Evolutionary conservation across 2,888 invertebrate genomes (phyloP), one percentile per base, ranked within the genome.

Genomic region (Gasteruption jaculator): DNA sequence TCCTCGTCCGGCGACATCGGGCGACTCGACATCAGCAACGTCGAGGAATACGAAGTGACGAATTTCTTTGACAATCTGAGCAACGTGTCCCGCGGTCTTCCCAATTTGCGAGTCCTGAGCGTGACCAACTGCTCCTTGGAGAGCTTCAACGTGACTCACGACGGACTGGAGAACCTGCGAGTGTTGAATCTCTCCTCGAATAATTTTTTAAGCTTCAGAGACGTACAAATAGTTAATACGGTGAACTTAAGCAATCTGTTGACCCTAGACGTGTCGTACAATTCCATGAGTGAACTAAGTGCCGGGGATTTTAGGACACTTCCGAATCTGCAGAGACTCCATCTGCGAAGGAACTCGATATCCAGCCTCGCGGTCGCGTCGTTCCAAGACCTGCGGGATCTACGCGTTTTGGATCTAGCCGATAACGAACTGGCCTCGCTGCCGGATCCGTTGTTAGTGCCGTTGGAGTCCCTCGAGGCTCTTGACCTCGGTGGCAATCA

Each of bases 401-500:
- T 91, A 50, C 81, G 82, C 63, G 78, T 76, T 36, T 72, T 91
- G 55, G 84, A 86, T 60, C 69, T 90, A 38, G 83, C 85, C 27
- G 75, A 78, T 60, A 89, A 88, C 65, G 76, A 77, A 52, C 68
- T 86, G 49, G 73, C 74, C 3, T 63, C 65, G 20, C 61, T 86
- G 43, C 73, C 76, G 21, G 77, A 79, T 47, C 63, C 63, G 11
- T 75, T 80, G 21, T 78, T 86, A 50, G 72, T 73, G 16, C 76
- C 80, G 4, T 67, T 81, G 33, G 73, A 73, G 50, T 78, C 73
- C 50, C 71, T 87, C 15, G 83, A 84, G 59, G 77, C 82, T 57
- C 73, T 87, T n/a, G 83, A 85, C 63, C 72, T 87, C 41, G 83
- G 85, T 58, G 76, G 79, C 41, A 87, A 87, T 61, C 74, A 74